Evolutionary conservation across 1,140 invertebrate species (phyloP), one percentile per base, ranked within the genome.

Genomic region (Ladona fulva): DNA sequence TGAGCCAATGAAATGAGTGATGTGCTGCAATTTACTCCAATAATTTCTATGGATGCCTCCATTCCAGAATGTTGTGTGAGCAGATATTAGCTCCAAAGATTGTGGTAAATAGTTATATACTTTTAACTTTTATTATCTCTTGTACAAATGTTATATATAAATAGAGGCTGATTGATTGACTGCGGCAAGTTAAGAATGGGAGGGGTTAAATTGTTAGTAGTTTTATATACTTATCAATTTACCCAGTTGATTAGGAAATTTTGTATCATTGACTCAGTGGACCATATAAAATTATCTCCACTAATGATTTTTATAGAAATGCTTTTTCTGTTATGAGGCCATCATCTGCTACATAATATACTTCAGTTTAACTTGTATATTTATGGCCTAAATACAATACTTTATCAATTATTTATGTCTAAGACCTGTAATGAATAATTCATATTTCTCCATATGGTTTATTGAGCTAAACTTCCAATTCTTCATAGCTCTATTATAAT

Each of bases 71-170:
- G 52, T 66, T 66, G 52, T 66, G 52, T 12, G 52, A 66, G 52
- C 52, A 66, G 52, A 66, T 66, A 66, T 6, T 6, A 66, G 52
- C 52, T 66, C 52, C 52, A 66, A 66, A 66, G 52, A 66, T 66
- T 66, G 52, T 66, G 52, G 52, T 66, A 66, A 66, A 66, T 66
- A 66, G 52, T 66, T 22, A 66, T 66, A 66, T 66, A 66, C n/a
- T 66, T 66, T 12, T 66, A 66, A 66, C 52, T 66, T 66, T 66
- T 66, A 66, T 66, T 66, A 66, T 66, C 14, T 66, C n/a, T 16
- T 66, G 52, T 66, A 66, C 52, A 66, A 66, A 66, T 16, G 52
- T 66, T 66, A 66, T 66, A 66, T 66, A 66, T 66, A 66, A 66
- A 66, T 37, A 37, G 29, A 37, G 29, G 29, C 29, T 37, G 29